phyloP scores from a whole-genome alignment of 1,140 invertebrate genomes.

The Drosophila setifemur region DNA sequence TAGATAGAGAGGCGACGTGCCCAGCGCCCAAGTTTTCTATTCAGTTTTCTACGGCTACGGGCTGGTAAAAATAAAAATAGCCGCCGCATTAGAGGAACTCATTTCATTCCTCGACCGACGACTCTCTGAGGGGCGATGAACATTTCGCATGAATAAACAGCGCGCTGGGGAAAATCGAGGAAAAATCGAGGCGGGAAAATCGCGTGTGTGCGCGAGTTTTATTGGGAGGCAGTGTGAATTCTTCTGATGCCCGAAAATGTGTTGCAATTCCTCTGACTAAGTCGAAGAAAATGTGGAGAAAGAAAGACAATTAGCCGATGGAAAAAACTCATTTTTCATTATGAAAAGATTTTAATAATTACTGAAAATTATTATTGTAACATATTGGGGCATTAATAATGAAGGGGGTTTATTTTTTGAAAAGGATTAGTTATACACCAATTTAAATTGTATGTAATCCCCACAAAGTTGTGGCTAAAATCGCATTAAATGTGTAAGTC shows the following conservation, averaged over 20 bases:
- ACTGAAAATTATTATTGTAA: too few species aligned
- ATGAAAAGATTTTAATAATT: too few species aligned
- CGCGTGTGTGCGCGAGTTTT: neutral
- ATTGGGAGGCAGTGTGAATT: slow-evolving; percentile 16
- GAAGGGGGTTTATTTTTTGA: too few species aligned
- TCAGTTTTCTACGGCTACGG: slow-evolving; percentile 22
- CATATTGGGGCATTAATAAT: too few species aligned
- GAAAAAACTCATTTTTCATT: neutral
- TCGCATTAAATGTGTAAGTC: too few species aligned
- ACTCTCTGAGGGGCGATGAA: slow-evolving; percentile 31
- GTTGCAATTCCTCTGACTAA: slow-evolving; percentile 42
- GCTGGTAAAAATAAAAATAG: slow-evolving; percentile 58
- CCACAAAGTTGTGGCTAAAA: too few species aligned
- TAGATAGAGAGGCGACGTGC: slow-evolving; percentile 54
- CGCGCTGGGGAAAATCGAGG: slow-evolving; percentile 1
- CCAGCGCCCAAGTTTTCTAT: slow-evolving; percentile 37
- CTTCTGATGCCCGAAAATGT: slow-evolving; percentile 9
- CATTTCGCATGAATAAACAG: slow-evolving; percentile 37
- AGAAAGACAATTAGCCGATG: slow-evolving; percentile 8
- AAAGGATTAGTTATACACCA: too few species aligned
- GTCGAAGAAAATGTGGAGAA: neutral
- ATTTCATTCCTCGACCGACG: slow-evolving; percentile 17
- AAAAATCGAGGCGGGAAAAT: slow-evolving; percentile 1
- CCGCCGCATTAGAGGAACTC: slow-evolving; percentile 65
- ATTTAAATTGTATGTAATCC: too few species aligned